Evolutionary conservation across 2,888 invertebrate species (phyloP), one percentile per base, ranked within the genome.

Genomic region (Netelia inedita): DNA sequence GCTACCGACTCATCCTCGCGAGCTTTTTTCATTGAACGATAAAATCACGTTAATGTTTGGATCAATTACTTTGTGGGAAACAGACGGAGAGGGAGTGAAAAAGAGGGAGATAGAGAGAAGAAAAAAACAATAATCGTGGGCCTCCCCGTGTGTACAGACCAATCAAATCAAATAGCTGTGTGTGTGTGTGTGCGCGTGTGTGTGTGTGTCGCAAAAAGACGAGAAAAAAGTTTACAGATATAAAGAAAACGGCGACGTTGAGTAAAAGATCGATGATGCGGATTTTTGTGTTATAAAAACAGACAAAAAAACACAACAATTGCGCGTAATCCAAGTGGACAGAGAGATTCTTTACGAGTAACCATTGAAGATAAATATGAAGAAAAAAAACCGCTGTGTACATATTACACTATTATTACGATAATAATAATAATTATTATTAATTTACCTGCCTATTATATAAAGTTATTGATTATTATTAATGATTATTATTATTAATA

Each of bases 361-460:
- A 89, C 89, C 89, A 87, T 88, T 79, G 11, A 75, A 73, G 21
- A 68, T 35, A 63, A 74, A 75, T 28, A 76, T 9, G 46, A 68
- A 35, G 35, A 35, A 6, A 46, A 55, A 41, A 71, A 79, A 79
- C 80, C 87, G 88, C 91, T 91, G 88, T 93, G 92, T 93, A 93
- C 88, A 93, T 92, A 93, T 88, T 91, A 89, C 90, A 91, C 90
- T 91, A 92, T 91, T 91, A 92, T 90, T 91, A 92, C 86, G 83
- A 90, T 91, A 88, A 90, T 90, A 84, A 89, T 89, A 88, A 89
- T 89, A 87, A 89, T 88, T 88, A 87, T 86, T 87, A 87, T 87
- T 87, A 90, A 90, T 92, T 93, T 92, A 92, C 91, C 91, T 92
- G 92, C 92, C 92, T 91, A 91, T 92, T 91, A 92, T 91, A 92